Percentiles rank a stretch among this genome's conserved stretches.
Conservation (phyloP, 1,140 invertebrate species). For the Teleopsis dalmanni region DNA sequence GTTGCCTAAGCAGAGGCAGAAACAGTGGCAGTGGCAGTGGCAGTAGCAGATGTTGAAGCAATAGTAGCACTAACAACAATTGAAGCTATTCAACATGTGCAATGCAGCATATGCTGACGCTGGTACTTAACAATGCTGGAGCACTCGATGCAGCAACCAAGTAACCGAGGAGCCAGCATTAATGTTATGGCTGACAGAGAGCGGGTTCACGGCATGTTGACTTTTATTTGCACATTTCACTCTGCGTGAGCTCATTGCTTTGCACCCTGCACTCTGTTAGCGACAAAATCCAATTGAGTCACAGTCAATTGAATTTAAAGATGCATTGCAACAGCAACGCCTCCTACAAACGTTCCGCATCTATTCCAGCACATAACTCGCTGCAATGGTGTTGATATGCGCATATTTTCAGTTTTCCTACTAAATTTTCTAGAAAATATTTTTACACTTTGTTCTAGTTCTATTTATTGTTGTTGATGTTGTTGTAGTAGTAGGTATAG, state of each 20-base stretch:
- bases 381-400: too few species aligned
- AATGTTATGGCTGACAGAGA: too few species aligned
- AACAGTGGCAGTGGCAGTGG: not conserved
- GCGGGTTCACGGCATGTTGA: slow-evolving; percentile 3
- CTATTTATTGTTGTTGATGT: too few species aligned
- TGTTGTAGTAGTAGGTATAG: too few species aligned
- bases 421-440: too few species aligned
- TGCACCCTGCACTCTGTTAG: too few species aligned
- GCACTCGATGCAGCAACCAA: slow-evolving; percentile 2
- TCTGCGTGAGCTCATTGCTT: too few species aligned
- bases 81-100: not conserved
- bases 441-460: too few species aligned
- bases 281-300: slow-evolving; percentile 8
- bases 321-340: not conserved
- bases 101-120: not conserved
- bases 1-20: not conserved
- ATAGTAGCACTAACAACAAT: not conserved
- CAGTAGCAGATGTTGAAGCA: not conserved
- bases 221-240: slow-evolving; percentile 5
- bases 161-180: too few species aligned
- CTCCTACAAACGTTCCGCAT: too few species aligned
- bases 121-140: not conserved
- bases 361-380: too few species aligned
- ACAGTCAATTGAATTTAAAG: slow-evolving; percentile 8
- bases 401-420: too few species aligned